Conservation (phyloP, 2,113 vertebrate genomes). For the Oncorhynchus kisutch region DNA sequence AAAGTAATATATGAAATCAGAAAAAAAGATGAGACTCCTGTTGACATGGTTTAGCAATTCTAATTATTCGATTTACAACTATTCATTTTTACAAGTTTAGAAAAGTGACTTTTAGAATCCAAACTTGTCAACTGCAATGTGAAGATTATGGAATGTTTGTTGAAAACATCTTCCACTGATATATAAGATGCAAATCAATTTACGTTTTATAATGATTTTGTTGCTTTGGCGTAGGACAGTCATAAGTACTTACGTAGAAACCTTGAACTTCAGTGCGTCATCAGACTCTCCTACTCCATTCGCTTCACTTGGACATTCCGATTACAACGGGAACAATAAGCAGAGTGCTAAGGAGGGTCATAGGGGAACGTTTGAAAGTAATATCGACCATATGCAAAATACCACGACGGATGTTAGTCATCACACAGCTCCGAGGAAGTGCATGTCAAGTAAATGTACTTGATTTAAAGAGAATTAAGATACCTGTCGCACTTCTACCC, state of each 20-base stretch:
- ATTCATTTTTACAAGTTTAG: no score
- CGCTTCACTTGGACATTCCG: slow-evolving; percentile 17
- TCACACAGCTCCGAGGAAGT: slow-evolving; percentile 19
- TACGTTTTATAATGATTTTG: not conserved
- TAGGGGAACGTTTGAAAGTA: slow-evolving; percentile 13
- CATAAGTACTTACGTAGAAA: slow-evolving; percentile 19
- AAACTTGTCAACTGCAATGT: no score
- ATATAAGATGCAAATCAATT: not conserved
- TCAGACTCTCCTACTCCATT: slow-evolving; percentile 4
- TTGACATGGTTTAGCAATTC: no score
- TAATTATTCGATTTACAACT: no score
- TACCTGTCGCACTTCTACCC: slow-evolving; percentile 51
- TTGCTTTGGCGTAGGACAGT: not conserved
- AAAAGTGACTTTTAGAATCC: no score
- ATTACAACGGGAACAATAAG: slow-evolving; percentile 7
- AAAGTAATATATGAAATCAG: no score
- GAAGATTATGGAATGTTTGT: no score
- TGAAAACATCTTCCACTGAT: not conserved
- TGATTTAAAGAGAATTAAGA: slow-evolving; percentile 63
- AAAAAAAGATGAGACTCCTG: no score
- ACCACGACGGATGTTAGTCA: slow-evolving; percentile 40
- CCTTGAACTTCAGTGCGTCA: slow-evolving; percentile 40
- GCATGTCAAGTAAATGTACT: slow-evolving; percentile 61
- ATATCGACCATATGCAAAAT: slow-evolving; percentile 37
- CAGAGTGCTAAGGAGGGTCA: slow-evolving; percentile 5